Evolutionary conservation across 2,888 invertebrate species (phyloP), one percentile per base, ranked within the genome.

Genomic region (Halictus quadricinctus): DNA sequence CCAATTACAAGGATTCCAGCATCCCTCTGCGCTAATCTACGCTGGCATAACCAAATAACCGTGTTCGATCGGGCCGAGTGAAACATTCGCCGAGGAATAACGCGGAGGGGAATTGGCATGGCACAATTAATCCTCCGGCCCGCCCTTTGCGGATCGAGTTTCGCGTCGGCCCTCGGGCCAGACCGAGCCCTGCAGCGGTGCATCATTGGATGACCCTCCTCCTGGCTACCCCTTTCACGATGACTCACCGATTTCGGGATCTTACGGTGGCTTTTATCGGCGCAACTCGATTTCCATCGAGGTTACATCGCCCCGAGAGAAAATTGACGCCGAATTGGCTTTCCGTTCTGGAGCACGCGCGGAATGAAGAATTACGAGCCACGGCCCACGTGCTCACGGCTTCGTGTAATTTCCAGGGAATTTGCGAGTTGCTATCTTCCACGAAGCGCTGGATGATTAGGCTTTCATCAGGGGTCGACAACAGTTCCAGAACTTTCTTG

Each of bases 41-140:
- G 70, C 54, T 70, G 29, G 73, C 79, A 21, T 87, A 88, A 88
- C 88, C 79, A 87, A 85, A 85, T 87, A 87, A 83, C 84, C 73
- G 74, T 43, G 54, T 54, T 46, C 78, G 29, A 64, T 74, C 75
- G 73, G 69, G 46, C 7, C 77, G 66, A 79, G 73, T 77, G 58
- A 79, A 73, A 60, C 70, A 74, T 60, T 60, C 29, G 60, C 60
- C 0, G 25, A 60, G 54, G n/a, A 54, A 54, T 21, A 8, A 54
- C 21, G 8, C 21, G 21, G 8, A 21, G 60, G 13, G 64, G 74
- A 82, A 88, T 88, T 87, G 73, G 73, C 85, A 25, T 46, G 77
- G 15, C 72, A 29, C 87, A 75, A 87, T 85, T 87, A 85, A 85
- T 83, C 83, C 46, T 29, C 12, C 60, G 60, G 15, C 60, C 6